phyloP scores from a whole-genome alignment of 1,140 invertebrate species.

The Nylanderia fulva region DNA sequence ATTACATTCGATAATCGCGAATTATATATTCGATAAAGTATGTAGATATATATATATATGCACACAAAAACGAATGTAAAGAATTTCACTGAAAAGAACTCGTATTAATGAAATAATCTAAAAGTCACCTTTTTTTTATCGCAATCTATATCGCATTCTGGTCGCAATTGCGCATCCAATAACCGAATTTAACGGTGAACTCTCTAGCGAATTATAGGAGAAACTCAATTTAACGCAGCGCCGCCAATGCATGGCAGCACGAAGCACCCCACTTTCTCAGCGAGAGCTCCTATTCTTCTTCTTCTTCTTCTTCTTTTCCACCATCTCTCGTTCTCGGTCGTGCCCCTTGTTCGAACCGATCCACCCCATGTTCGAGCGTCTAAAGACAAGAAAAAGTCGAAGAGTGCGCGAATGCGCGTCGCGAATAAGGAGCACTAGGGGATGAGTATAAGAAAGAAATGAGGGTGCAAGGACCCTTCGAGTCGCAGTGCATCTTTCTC shows the following conservation, averaged over 20 bases:
- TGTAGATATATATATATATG: too few species aligned
- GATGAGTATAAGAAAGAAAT: background rate
- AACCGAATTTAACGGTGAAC: conserved; percentile 26
- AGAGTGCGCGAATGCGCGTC: conserved; percentile 27
- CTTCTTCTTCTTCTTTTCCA: background rate
- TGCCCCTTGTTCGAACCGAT: conserved; percentile 37
- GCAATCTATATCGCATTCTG: background rate
- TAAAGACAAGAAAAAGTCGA: conserved; percentile 43
- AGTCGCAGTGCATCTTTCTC: conserved; percentile 76
- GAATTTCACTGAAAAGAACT: background rate
- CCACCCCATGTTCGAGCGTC: conserved; percentile 2
- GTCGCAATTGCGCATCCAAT: conserved; percentile 9
- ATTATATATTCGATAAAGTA: conserved; percentile 6
- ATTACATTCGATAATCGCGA: background rate
- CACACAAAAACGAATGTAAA: background rate
- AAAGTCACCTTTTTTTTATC: background rate
- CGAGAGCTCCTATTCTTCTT: background rate
- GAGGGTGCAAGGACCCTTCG: background rate
- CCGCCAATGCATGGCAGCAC: conserved; percentile 3
- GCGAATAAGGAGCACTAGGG: background rate
- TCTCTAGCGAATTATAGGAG: conserved; percentile 41
- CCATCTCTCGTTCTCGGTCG: background rate
- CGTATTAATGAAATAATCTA: background rate
- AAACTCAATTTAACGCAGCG: conserved; percentile 51
- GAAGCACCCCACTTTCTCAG: conserved; percentile 9